Percentiles rank a stretch among this genome's conserved stretches.
Evolutionary conservation across 2,888 invertebrate species (phyloP).

Genomic region (Acronicta psi): DNA sequence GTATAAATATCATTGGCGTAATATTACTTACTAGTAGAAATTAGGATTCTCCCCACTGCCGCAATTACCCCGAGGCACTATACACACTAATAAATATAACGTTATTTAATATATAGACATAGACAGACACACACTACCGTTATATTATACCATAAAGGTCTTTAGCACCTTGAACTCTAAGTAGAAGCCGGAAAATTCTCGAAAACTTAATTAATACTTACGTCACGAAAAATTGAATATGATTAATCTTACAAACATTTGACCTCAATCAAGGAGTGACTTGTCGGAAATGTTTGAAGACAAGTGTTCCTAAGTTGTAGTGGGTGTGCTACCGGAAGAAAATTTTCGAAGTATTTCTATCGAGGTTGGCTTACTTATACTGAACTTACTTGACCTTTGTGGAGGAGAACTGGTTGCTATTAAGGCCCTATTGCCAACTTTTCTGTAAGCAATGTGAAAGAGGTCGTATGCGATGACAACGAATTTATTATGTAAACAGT

Average conservation of each 20-base stretch:
- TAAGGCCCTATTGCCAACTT: conserved; percentile 55
- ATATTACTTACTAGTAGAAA: too few relatives aligned
- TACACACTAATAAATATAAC: too few relatives aligned
- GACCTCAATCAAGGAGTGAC: conserved; percentile 47
- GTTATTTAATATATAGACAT: neutral
- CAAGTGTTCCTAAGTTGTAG: conserved; percentile 42
- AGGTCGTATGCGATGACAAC: conserved; percentile 28
- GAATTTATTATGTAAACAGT: conserved; percentile 17
- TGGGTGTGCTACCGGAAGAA: conserved; percentile 70
- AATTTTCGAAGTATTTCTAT: conserved; percentile 57
- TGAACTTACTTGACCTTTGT: conserved; percentile 64
- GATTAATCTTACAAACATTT: conserved; percentile 39
- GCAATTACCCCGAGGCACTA: too few relatives aligned
- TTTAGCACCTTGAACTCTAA: conserved; percentile 26
- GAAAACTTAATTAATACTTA: too few relatives aligned
- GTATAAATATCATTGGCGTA: too few relatives aligned
- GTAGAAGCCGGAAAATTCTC: conserved; percentile 19
- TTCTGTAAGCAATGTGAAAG: conserved; percentile 28
- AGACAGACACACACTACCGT: too few relatives aligned
- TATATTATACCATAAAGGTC: conserved; percentile 11
- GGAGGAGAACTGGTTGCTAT: conserved; percentile 65
- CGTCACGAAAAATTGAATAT: conserved; percentile 28
- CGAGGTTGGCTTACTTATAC: conserved; percentile 62
- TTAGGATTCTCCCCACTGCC: too few relatives aligned
- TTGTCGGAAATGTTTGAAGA: conserved; percentile 67